Evolutionary conservation across 2,113 vertebrate species (phyloP).

Genomic region (Microtus richardsoni): DNA sequence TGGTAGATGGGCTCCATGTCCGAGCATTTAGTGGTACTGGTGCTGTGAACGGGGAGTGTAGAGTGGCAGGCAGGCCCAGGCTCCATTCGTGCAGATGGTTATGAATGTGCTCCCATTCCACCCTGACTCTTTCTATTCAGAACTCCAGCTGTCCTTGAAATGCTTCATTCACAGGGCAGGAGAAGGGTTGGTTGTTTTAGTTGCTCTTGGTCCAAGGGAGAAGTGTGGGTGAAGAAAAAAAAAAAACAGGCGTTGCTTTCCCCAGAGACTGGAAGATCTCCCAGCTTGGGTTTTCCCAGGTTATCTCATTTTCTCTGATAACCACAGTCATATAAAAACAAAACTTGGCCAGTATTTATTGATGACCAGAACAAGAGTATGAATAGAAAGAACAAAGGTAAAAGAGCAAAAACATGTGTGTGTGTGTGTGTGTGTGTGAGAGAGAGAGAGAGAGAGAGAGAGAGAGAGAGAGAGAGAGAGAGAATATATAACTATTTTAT

Average conservation of each 20-base stretch:
- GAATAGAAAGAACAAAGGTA: neutral
- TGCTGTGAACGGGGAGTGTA: rapidly evolving
- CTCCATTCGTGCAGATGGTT: constrained; percentile 68
- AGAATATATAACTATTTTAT: neutral
- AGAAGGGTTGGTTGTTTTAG: neutral
- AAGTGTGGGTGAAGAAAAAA: neutral
- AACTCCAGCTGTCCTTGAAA: constrained; percentile 57
- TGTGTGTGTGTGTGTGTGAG: too few relatives aligned
- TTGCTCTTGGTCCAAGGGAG: neutral
- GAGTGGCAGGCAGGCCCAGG: constrained; percentile 46
- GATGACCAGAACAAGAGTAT: constrained; percentile 16
- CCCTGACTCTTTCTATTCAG: constrained; percentile 44
- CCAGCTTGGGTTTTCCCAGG: neutral
- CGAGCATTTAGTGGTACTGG: neutral
- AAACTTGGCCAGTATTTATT: neutral
- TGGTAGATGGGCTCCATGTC: constrained; percentile 20
- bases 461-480: neutral
- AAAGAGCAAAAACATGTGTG: neutral
- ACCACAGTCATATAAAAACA: constrained; percentile 6
- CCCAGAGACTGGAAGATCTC: neutral
- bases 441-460: neutral
- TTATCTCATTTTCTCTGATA: neutral
- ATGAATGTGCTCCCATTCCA: constrained; percentile 46
- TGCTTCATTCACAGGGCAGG: constrained; percentile 56
- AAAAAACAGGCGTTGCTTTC: neutral